These are phyloP conservation scores for Sardinella longiceps DNA, from an alignment of 2,797 vertebrate species.

Conservation along the genomic window DNA sequence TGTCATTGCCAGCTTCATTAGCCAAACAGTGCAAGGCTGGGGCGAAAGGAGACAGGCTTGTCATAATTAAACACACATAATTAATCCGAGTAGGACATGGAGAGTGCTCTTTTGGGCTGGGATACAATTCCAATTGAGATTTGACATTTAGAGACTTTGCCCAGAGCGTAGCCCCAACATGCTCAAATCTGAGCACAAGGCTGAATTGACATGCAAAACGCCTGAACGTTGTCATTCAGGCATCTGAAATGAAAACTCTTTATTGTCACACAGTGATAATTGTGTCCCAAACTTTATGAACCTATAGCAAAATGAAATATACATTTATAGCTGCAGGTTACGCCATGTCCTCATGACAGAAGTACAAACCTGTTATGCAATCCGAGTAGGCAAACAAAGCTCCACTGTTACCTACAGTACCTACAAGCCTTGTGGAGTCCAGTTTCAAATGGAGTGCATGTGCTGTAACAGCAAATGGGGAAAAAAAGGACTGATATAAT, in stretches of 20 bases:
- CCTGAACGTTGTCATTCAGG: neutral
- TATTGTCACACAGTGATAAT: neutral
- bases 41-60: slow-evolving; percentile 34
- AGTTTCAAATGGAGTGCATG: neutral
- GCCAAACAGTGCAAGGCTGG: slow-evolving; percentile 79
- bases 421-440: neutral
- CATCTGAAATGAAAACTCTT: neutral
- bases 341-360: neutral
- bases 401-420: neutral
- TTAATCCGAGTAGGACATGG: slow-evolving; percentile 16
- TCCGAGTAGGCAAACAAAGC: neutral
- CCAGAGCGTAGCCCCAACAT: neutral
- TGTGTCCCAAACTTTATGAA: neutral
- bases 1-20: slow-evolving; percentile 82
- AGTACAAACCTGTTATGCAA: neutral
- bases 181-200: neutral
- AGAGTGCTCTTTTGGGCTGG: neutral
- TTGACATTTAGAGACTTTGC: neutral
- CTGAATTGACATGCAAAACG: neutral
- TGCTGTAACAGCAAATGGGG: no score
- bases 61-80: slow-evolving; percentile 25
- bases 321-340: neutral
- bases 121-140: slow-evolving; percentile 3
- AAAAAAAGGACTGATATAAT: neutral
- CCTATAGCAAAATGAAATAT: neutral